phyloP scores from a whole-genome alignment of 53 echinoderm and acorn worm genomes.

The Echinarachnius parma region DNA sequence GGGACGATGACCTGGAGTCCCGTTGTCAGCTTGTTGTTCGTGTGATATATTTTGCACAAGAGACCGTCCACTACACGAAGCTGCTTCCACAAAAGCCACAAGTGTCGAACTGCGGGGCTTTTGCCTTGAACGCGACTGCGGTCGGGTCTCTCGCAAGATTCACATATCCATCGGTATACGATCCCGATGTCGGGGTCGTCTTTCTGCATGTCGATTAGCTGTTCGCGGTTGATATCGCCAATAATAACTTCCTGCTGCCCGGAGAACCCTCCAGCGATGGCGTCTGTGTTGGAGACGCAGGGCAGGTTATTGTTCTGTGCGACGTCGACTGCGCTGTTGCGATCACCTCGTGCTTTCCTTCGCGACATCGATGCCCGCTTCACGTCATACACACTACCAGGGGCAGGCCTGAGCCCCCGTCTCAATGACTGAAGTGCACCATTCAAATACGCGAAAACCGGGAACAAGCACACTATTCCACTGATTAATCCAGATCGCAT shows the following conservation, averaged over 20 bases:
- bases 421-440: not conserved
- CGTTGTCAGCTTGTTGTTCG: not conserved
- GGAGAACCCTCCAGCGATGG: conserved; percentile 13
- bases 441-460: no score
- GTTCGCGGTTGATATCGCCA: not conserved
- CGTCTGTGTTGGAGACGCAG: conserved; percentile 30
- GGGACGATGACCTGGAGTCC: conserved; percentile 47
- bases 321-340: not conserved
- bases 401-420: not conserved
- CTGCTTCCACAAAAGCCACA: conserved; percentile 58
- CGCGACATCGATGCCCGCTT: conserved; percentile 16
- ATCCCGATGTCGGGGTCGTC: conserved; percentile 28
- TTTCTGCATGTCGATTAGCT: conserved; percentile 27
- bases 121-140: conserved; percentile 32
- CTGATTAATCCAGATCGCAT: no score
- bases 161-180: conserved; percentile 40
- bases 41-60: conserved; percentile 42
- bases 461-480: no score
- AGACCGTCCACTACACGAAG: conserved; percentile 38
- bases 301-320: conserved; percentile 19
- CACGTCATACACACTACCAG: not conserved
- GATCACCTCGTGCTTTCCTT: not conserved
- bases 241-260: conserved; percentile 18
- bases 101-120: conserved; percentile 52
- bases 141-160: conserved; percentile 32